Evolutionary conservation across 2,797 vertebrate genomes (phyloP).

Genomic region (Masticophis lateralis): DNA sequence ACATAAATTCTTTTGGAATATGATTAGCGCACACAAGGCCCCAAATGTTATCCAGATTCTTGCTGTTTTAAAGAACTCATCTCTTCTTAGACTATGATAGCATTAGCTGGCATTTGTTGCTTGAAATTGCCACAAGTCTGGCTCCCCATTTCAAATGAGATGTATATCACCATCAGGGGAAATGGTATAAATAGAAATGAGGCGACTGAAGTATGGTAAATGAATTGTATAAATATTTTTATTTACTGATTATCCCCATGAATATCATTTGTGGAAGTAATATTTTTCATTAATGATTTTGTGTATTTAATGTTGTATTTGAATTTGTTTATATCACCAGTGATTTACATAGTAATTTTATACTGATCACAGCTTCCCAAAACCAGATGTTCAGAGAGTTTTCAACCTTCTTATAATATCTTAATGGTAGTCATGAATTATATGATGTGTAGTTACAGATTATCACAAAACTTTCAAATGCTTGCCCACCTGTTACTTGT

Average conservation of each 20-base stretch:
- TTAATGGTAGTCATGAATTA: background rate
- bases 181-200: constrained; percentile 1
- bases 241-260: background rate
- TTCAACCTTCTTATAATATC: background rate
- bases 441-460: background rate
- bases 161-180: background rate
- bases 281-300: constrained; percentile 5
- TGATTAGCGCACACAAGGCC: background rate
- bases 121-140: background rate
- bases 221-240: background rate
- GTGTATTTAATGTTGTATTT: background rate
- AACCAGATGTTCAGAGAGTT: background rate
- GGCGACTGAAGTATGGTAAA: background rate
- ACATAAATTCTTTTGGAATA: background rate
- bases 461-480: background rate
- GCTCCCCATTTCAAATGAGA: background rate
- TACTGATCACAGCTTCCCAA: background rate
- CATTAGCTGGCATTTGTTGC: constrained; percentile 4
- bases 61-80: background rate
- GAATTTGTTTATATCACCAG: background rate
- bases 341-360: background rate
- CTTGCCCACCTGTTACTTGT: background rate
- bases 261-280: too few relatives aligned
- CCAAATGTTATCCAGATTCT: background rate
- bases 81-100: background rate